phyloP scores from a whole-genome alignment of 2,888 invertebrate genomes.

The Toxonevra muliebris region DNA sequence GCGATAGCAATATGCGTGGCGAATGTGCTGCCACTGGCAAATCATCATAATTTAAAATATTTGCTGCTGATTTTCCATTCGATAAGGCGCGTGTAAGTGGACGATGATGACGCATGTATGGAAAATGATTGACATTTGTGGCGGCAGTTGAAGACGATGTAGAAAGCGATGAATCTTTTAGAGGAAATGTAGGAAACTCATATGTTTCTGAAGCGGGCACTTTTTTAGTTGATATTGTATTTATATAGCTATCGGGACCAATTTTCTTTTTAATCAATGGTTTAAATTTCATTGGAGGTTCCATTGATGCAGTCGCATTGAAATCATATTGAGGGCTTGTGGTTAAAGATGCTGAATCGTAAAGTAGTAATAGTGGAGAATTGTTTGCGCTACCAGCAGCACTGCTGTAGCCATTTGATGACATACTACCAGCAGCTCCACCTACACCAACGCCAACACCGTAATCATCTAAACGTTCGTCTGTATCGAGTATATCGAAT shows the following conservation, averaged over 20 bases:
- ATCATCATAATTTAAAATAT: constrained; percentile 47
- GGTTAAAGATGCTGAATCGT: constrained; percentile 39
- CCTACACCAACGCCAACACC: constrained; percentile 28
- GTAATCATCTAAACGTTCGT: constrained; percentile 67
- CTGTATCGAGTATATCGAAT: constrained; percentile 85
- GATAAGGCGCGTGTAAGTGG: constrained; percentile 75
- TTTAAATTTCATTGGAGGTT: constrained; percentile 66
- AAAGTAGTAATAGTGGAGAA: constrained; percentile 52
- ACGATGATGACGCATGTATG: constrained; percentile 69
- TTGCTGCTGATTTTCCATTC: constrained; percentile 65
- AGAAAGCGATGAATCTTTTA: constrained; percentile 43
- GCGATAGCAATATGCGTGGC: constrained; percentile 55
- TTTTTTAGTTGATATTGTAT: constrained; percentile 67
- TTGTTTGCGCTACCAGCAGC: constrained; percentile 49
- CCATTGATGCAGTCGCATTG: constrained; percentile 24
- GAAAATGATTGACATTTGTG: constrained; percentile 45
- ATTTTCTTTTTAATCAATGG: constrained; percentile 73
- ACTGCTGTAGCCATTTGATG: constrained; percentile 61
- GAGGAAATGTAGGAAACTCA: constrained; percentile 61
- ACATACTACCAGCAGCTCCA: constrained; percentile 3
- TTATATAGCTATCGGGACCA: constrained; percentile 78
- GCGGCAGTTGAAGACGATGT: constrained; percentile 16
- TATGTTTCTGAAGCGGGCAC: constrained; percentile 63
- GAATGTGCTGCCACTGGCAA: constrained; percentile 44
- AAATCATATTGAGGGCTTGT: constrained; percentile 46